Percentiles rank a stretch among this genome's conserved stretches.
Evolutionary conservation across 1,140 invertebrate genomes (phyloP).

Genomic region (Thaumatotibia leucotreta): DNA sequence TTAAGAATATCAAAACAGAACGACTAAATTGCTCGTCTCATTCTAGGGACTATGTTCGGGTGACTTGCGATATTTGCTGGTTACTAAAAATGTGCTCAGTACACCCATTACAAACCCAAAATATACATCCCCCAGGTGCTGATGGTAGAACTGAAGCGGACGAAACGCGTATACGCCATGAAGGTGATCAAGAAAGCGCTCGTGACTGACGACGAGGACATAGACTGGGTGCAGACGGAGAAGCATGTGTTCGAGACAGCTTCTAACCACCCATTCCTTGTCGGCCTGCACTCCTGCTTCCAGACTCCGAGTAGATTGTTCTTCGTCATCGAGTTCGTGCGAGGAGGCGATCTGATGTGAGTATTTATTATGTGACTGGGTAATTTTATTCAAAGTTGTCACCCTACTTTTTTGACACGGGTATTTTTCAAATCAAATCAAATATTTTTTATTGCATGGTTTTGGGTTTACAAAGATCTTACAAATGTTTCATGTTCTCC

Average conservation of each 20-base stretch:
- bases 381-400: too few species aligned
- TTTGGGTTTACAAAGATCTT: too few species aligned
- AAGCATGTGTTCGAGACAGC: conserved; percentile 99
- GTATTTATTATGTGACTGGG: conserved; percentile 15
- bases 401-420: too few species aligned
- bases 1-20: too few species aligned
- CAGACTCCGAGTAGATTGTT: conserved; percentile 97
- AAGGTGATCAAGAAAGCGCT: conserved; percentile 99
- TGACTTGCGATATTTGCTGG: too few species aligned
- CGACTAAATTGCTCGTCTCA: too few species aligned
- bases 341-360: conserved; percentile 98
- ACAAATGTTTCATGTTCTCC: too few species aligned
- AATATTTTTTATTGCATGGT: too few species aligned
- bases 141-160: conserved; percentile 98
- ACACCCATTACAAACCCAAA: too few species aligned
- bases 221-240: conserved; percentile 99
- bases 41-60: too few species aligned
- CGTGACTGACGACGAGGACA: conserved; percentile 99
- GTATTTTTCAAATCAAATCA: too few species aligned
- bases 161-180: conserved; percentile 98
- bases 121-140: conserved; percentile 81
- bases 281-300: conserved; percentile 99
- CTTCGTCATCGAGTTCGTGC: conserved; percentile 99
- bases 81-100: too few species aligned
- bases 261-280: conserved; percentile 99